phyloP scores from a whole-genome alignment of 2,888 invertebrate genomes.

The Lasioglossum villosulum region DNA sequence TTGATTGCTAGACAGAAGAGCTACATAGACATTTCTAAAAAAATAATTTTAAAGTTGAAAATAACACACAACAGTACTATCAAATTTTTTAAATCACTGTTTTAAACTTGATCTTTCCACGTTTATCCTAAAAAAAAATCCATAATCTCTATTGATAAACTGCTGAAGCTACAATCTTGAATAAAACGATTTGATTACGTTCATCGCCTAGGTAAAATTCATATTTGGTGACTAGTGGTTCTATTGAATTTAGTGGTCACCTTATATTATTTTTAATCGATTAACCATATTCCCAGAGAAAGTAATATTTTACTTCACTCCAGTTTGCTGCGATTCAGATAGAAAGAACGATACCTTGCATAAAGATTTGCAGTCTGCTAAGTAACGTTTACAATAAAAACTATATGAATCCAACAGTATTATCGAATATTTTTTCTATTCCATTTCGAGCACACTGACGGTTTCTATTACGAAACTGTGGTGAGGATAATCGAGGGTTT shows the following conservation, averaged over 20 bases:
- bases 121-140: neutral
- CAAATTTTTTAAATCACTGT: no score
- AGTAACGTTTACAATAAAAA: neutral
- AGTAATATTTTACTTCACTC: no score
- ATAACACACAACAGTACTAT: neutral
- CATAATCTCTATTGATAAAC: neutral
- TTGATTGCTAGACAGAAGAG: no score
- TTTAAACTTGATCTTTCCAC: no score
- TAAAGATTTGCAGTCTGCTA: neutral
- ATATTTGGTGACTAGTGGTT: neutral
- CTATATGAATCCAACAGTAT: neutral
- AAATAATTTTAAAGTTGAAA: neutral
- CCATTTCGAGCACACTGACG: neutral
- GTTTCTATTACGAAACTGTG: constrained; percentile 20
- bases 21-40: neutral
- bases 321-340: no score
- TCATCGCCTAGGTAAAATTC: no score
- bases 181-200: no score
- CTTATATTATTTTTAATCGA: no score
- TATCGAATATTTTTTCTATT: neutral
- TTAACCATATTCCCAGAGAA: no score
- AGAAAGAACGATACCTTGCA: no score
- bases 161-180: no score
- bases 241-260: no score
- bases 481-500: constrained; percentile 27